A percentile compares a stretch with the other conserved stretches of the same genome.
Conservation (phyloP, 2,797 vertebrate genomes). For the Rhynchonycteris naso region DNA sequence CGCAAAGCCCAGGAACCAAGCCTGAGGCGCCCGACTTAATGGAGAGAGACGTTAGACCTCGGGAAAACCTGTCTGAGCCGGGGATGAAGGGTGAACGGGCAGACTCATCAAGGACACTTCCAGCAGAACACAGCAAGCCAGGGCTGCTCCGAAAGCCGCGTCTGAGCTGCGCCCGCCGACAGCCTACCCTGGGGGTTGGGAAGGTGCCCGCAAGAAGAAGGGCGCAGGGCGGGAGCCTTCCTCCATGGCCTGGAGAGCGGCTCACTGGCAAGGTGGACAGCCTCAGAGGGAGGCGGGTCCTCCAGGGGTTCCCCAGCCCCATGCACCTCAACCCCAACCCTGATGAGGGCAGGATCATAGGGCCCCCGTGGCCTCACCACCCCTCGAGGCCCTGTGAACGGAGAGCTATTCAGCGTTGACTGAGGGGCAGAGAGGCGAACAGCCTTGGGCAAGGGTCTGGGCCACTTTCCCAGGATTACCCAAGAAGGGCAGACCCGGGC, state of each 20-base stretch:
- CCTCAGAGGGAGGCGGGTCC: background rate
- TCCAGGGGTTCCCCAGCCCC: background rate
- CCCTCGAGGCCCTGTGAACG: background rate
- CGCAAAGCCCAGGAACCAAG: constrained; percentile 81
- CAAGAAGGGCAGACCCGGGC: background rate
- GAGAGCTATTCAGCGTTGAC: rapidly evolving
- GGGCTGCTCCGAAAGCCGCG: rapidly evolving
- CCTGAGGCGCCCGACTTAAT: constrained; percentile 83
- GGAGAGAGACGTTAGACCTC: constrained; percentile 67
- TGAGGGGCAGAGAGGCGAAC: background rate
- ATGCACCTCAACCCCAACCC: background rate
- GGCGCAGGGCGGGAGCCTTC: background rate
- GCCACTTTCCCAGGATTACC: background rate
- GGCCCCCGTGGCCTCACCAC: rapidly evolving
- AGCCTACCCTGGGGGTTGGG: background rate
- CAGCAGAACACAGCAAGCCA: background rate
- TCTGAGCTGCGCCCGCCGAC: background rate
- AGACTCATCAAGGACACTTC: constrained; percentile 69
- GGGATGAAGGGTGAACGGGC: constrained; percentile 62
- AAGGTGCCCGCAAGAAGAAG: background rate
- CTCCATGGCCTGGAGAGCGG: too few species aligned
- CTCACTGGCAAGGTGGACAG: background rate
- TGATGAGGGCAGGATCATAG: background rate
- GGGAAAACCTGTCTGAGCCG: background rate
- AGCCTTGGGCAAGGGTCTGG: rapidly evolving